Evolutionary conservation across 2,113 vertebrate genomes (phyloP).

Genomic region (Poecilia latipinna): DNA sequence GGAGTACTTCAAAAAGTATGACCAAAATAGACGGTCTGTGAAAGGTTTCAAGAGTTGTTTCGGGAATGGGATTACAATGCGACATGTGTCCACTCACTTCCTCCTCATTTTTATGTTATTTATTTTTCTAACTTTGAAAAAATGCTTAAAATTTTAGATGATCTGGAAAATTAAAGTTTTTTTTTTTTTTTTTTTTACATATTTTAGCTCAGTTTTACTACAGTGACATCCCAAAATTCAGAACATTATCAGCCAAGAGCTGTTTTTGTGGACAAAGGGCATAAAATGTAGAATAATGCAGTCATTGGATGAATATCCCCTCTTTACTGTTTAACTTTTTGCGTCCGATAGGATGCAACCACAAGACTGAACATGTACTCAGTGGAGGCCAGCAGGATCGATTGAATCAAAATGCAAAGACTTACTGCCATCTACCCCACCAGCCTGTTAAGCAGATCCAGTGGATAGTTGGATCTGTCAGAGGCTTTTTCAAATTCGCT

Average conservation of each 20-base stretch:
- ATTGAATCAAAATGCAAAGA: conserved; percentile 34
- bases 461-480: not conserved
- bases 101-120: too few species aligned
- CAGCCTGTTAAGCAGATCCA: not conserved
- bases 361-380: not conserved
- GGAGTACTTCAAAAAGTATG: not conserved
- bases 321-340: not conserved
- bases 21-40: not conserved
- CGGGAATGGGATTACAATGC: not conserved
- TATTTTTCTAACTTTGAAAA: not conserved
- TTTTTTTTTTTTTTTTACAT: not conserved
- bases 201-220: not conserved
- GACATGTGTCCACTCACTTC: not conserved
- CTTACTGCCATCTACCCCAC: conserved; percentile 17
- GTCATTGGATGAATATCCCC: not conserved
- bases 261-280: too few species aligned
- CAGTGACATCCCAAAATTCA: not conserved
- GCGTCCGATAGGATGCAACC: too few species aligned
- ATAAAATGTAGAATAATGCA: too few species aligned
- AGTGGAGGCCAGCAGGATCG: conserved; percentile 13
- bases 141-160: not conserved
- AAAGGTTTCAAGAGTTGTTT: not conserved
- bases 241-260: not conserved
- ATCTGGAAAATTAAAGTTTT: not conserved
- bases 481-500: too few species aligned